Evolutionary conservation across 2,888 invertebrate genomes (phyloP).

Genomic region (Caradrina clavipalpis): DNA sequence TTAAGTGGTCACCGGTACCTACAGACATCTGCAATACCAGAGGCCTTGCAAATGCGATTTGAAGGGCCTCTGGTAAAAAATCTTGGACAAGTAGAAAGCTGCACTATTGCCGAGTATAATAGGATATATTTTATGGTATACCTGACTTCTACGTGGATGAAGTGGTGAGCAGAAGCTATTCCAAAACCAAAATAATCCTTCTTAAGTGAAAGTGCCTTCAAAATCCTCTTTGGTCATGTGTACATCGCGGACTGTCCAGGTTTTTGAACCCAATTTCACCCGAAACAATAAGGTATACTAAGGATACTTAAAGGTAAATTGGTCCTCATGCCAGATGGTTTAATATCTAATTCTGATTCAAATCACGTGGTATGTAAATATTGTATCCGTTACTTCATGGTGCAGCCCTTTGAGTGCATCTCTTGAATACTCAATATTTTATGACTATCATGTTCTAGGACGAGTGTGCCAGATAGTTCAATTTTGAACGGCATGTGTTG

Average conservation of each 20-base stretch:
- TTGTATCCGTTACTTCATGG: constrained; percentile 50
- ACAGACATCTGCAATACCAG: too few relatives aligned
- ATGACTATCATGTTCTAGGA: constrained; percentile 15
- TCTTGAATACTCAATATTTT: constrained; percentile 48
- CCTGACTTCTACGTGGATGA: too few relatives aligned
- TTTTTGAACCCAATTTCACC: neutral
- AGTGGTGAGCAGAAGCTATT: too few relatives aligned
- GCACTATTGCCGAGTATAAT: too few relatives aligned
- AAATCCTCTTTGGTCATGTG: neutral
- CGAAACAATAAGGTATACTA: neutral
- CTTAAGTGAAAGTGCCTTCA: neutral
- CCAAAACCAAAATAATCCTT: too few relatives aligned
- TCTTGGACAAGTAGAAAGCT: too few relatives aligned
- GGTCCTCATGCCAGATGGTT: constrained; percentile 12
- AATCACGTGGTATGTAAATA: constrained; percentile 53
- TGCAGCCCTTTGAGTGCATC: constrained; percentile 30
- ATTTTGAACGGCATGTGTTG: constrained; percentile 5
- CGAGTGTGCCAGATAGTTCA: constrained; percentile 19
- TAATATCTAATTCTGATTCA: constrained; percentile 27
- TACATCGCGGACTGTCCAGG: neutral
- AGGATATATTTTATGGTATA: too few relatives aligned
- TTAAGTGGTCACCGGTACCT: too few relatives aligned
- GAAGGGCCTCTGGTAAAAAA: too few relatives aligned
- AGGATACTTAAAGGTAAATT: constrained; percentile 1
- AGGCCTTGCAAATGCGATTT: too few relatives aligned